Conservation (phyloP, 2,888 invertebrate genomes). For the Pheosia gnoma region DNA sequence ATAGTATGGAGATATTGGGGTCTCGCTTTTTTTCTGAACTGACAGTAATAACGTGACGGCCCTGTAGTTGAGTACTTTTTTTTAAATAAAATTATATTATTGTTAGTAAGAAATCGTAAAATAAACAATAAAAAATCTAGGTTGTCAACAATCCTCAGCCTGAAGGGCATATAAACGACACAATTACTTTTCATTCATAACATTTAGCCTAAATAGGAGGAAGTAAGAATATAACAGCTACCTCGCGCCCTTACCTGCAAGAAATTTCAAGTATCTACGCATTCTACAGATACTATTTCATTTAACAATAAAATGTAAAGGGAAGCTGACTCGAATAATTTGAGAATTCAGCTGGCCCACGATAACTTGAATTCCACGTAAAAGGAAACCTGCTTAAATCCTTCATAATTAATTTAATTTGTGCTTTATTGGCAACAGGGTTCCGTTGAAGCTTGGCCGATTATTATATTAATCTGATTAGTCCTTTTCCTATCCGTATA, state of each 20-base stretch:
- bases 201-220: too few relatives aligned
- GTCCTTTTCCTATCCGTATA: neutral
- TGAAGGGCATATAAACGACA: too few relatives aligned
- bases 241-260: neutral
- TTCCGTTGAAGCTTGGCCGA: conserved; percentile 8
- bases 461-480: conserved; percentile 16
- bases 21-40: too few relatives aligned
- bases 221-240: too few relatives aligned
- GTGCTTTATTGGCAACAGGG: conserved; percentile 14
- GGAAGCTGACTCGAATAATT: conserved; percentile 18
- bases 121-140: too few relatives aligned
- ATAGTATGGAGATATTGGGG: too few relatives aligned
- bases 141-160: too few relatives aligned
- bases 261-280: neutral
- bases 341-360: conserved; percentile 19
- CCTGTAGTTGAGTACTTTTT: too few relatives aligned
- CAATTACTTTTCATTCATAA: too few relatives aligned
- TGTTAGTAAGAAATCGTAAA: too few relatives aligned
- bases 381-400: conserved; percentile 23
- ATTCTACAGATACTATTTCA: conserved; percentile 4
- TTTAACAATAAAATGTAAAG: conserved; percentile 13
- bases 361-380: conserved; percentile 22
- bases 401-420: conserved; percentile 31
- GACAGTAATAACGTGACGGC: too few relatives aligned
- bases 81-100: too few relatives aligned